Percentiles rank a stretch among this genome's conserved stretches.
Conservation (phyloP, 1,140 invertebrate species). For the Palaemon carinicauda region DNA sequence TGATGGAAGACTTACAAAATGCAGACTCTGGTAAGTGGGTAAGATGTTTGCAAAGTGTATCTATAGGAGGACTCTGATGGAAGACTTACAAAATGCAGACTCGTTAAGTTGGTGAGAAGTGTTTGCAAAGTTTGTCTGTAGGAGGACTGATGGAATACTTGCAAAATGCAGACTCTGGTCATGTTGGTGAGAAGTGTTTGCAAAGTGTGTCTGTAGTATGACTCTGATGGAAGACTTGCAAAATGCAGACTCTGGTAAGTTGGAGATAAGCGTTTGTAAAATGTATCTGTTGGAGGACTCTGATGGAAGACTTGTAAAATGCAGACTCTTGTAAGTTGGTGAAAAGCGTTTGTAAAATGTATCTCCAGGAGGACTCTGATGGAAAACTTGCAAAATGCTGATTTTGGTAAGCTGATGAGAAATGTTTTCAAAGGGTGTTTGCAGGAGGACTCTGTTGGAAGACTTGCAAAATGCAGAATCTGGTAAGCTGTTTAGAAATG, state of each 20-base stretch:
- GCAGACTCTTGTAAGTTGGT: not conserved
- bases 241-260: not conserved
- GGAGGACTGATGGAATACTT: not conserved
- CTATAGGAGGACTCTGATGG: too few species aligned
- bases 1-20: not conserved
- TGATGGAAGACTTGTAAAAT: not conserved
- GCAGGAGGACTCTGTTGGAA: not conserved
- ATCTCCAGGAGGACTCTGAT: too few species aligned
- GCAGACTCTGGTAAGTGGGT: not conserved
- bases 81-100: not conserved
- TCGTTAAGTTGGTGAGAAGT: not conserved
- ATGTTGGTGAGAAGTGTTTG: too few species aligned
- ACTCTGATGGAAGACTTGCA: not conserved
- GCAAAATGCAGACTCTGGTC: too few species aligned
- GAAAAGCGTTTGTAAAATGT: too few species aligned
- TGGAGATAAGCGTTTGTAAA: too few species aligned
- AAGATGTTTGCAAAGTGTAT: too few species aligned
- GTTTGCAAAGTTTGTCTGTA: too few species aligned
- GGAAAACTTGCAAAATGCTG: not conserved
- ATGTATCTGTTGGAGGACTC: too few species aligned
- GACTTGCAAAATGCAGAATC: not conserved
- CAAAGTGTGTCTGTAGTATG: too few species aligned
- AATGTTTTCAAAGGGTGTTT: too few species aligned
- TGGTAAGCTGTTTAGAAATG: too few species aligned
- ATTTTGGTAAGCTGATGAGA: not conserved